Evolutionary conservation across 2,797 vertebrate species (phyloP).

Genomic region (Gallinago solitaria): DNA sequence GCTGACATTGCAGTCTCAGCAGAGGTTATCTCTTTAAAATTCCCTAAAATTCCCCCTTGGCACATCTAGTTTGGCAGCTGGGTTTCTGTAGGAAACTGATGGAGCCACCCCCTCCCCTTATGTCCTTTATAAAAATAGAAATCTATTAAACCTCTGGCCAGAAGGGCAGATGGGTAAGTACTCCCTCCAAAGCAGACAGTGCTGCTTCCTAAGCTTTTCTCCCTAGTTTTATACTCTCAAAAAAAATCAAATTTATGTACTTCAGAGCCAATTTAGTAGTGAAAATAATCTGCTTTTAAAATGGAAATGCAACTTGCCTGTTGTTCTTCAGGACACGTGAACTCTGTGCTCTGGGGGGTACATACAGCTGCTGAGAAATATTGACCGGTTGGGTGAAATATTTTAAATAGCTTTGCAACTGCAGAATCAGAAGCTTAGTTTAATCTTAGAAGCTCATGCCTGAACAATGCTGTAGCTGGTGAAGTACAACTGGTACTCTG

Average conservation of each 20-base stretch:
- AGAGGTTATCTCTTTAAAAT: constrained; percentile 79
- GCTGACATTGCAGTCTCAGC: constrained; percentile 78
- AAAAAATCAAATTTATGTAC: neutral
- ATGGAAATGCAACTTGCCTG: neutral
- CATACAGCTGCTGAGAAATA: neutral
- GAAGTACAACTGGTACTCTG: neutral
- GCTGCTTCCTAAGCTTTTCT: constrained; percentile 21
- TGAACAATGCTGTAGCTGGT: neutral
- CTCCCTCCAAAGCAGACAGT: constrained; percentile 12
- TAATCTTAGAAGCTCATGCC: neutral
- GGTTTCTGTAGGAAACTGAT: constrained; percentile 69
- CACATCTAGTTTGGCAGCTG: constrained; percentile 76
- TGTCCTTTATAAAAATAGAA: constrained; percentile 70
- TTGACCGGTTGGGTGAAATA: neutral
- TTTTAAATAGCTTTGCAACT: neutral
- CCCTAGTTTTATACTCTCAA: neutral
- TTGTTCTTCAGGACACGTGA: neutral
- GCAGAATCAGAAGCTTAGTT: constrained; percentile 15
- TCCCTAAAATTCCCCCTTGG: constrained; percentile 77
- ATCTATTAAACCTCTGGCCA: constrained; percentile 69
- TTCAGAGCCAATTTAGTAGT: neutral
- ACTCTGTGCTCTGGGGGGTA: neutral
- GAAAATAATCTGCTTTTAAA: neutral
- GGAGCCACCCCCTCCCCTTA: constrained; percentile 54
- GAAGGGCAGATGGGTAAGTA: constrained; percentile 58